Conservation (phyloP, 2,888 invertebrate genomes). For the Pterostichus madidus region DNA sequence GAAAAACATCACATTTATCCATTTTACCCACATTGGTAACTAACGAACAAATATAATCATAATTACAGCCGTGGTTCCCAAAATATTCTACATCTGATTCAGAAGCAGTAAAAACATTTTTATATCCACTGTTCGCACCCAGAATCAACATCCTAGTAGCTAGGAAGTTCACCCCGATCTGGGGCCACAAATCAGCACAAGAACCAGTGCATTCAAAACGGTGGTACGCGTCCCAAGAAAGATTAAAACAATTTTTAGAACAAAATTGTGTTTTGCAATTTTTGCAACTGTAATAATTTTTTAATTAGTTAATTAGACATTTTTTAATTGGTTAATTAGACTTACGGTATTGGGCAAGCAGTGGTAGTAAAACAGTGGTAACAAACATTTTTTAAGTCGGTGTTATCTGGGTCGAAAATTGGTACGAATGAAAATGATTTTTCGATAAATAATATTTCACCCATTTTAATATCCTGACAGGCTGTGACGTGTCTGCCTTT, state of each 20-base stretch:
- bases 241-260: slow-evolving; percentile 80
- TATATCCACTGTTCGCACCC: slow-evolving; percentile 74
- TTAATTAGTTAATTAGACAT: slow-evolving; percentile 57
- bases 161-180: slow-evolving; percentile 88
- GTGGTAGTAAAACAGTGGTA: slow-evolving; percentile 81
- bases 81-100: slow-evolving; percentile 76
- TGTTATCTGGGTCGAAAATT: slow-evolving; percentile 78
- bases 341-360: slow-evolving; percentile 12
- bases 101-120: slow-evolving; percentile 75
- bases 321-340: neutral
- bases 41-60: slow-evolving; percentile 85
- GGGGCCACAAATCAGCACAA: slow-evolving; percentile 82
- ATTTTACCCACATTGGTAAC: slow-evolving; percentile 87
- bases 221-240: slow-evolving; percentile 82
- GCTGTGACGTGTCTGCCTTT: slow-evolving; percentile 85
- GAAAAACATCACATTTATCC: slow-evolving; percentile 82
- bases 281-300: slow-evolving; percentile 79
- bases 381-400: slow-evolving; percentile 80
- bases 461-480: slow-evolving; percentile 80
- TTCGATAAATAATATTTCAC: slow-evolving; percentile 89
- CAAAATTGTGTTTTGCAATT: slow-evolving; percentile 86
- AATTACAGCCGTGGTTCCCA: slow-evolving; percentile 77
- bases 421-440: slow-evolving; percentile 89
- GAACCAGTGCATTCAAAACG: slow-evolving; percentile 86
- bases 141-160: slow-evolving; percentile 85